Evolutionary conservation across 1,140 invertebrate species (phyloP), one percentile per base, ranked within the genome.

Genomic region (Ruditapes philippinarum): DNA sequence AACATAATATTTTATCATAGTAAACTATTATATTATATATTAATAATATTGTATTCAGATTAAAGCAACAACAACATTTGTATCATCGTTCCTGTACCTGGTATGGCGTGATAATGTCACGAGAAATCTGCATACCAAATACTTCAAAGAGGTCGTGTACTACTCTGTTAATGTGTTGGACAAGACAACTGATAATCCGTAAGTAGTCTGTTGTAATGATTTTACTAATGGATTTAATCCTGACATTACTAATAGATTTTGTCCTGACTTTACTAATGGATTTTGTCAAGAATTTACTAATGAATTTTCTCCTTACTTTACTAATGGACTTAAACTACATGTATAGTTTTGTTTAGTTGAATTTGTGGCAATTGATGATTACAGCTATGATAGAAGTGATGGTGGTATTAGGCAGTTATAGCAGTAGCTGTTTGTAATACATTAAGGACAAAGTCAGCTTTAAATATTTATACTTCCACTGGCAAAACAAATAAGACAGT

Each of bases 171-270:
- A 97, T 94, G 94, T 96, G 33, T 42, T 96, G 9, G 94, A 96
- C 73, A 94, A 95, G 82, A 92, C 81, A 33, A 92, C 96, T 51
- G 97, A 97, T 91, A 97, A 97, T 93, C 96, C 96, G 96, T 96
- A 93, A 95, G 96, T 95, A 36, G 79, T 22, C 17, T 22, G 19
- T 11, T 49, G 9, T 11, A 11, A 49, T 49, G 19, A 7, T 19
- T 19, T 49, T 11, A 49, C 45, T n/a, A n/a, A n/a, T n/a, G n/a
- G n/a, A n/a, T n/a, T n/a, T n/a, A n/a, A n/a, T n/a, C n/a, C n/a
- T n/a, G n/a, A n/a, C n/a, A n/a, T n/a, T n/a, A n/a, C n/a, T n/a
- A n/a, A n/a, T n/a, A n/a, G n/a, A n/a, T n/a, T n/a, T n/a, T n/a
- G n/a, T n/a, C n/a, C n/a, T n/a, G n/a, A n/a, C n/a, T n/a, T n/a